Evolutionary conservation across 2,888 invertebrate genomes (phyloP), one percentile per base, ranked within the genome.

Genomic region (Chironomus tentans): DNA sequence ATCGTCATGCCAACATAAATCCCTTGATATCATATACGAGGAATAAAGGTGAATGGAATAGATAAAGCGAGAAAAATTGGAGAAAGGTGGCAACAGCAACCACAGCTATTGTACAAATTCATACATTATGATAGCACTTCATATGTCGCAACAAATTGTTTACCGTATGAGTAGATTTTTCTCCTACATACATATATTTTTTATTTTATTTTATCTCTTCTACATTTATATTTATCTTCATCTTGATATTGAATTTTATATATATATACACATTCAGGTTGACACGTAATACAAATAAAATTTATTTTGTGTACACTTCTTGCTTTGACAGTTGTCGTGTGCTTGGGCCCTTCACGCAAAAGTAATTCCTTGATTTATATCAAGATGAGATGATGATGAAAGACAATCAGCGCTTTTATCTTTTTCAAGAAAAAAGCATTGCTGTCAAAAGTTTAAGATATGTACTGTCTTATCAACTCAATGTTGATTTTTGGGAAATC

Each of bases 311-410:
- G 50, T 70, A 50, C 70, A 50, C 50, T n/a, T 50, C 50, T 50
- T 50, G 50, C 50, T 50, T 50, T 50, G 50, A 50, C 50, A 50
- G 13, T 50, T 50, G 50, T 50, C 50, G 47, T 70, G 22, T n/a
- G 50, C 62, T 21, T 22, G 38, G 70, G 70, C 46, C 70, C 70
- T 70, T 70, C 70, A 70, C 70, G 70, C 70, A 46, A 50, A 70
- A 70, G 70, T 70, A 70, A 70, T 70, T 70, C 70, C 48, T 70
- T 70, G 70, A 70, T 70, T 70, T 70, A 46, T 70, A 22, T 70
- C 70, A 21, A 50, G 68, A 21, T 22, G 48, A 50, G 28, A 21
- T 22, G 50, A 50, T 50, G 50, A 50, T 50, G 50, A 15, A 50
- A 48, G 70, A 50, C 70, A 70, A 70, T 70, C 70, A 21, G 48